Evolutionary conservation across 1,140 invertebrate species (phyloP), one percentile per base, ranked within the genome.

Genomic region (Drosophila paulistorum): DNA sequence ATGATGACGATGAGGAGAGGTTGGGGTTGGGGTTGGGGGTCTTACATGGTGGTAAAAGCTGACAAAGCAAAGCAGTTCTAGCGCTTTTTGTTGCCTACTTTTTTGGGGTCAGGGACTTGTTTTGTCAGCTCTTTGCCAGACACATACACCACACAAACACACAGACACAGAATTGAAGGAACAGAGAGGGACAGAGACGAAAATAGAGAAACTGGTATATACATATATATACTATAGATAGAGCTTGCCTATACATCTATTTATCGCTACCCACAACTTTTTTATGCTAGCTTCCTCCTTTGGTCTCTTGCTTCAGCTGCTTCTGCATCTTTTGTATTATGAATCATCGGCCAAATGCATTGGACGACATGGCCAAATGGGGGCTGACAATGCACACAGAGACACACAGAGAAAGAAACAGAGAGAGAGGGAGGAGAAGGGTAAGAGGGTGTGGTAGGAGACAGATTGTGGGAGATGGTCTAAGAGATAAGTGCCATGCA

Each of bases 41-140:
- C 10, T 11, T 13, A 9, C 7, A 23, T 35, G 37, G 41, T 70
- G 59, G 69, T 48, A 62, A 73, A 74, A 78, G 78, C 78, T 86
- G 81, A 86, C 78, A 85, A 85, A 86, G 82, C 81, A 81, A 75
- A 51, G 45, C 45, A 51, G 45, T 51, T 51, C 74, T 78, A 76
- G 14, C 63, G 79, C 66, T 76, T 79, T 81, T 87, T 87, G 83
- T 86, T 86, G 82, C 83, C 75, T 87, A 79, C 82, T 69, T 77
- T 26, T 86, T 86, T 86, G 82, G 82, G 82, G 82, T 86, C 82
- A 86, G 82, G 82, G 82, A 86, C 83, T 86, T 86, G 82, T 86
- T 86, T 86, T 87, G 83, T 86, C 83, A 86, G 79, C 75, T 71
- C 62, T 45, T 69, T 67, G 82, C 78, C 73, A 77, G 73, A 76